A percentile compares a stretch with the other conserved stretches of the same genome.
phyloP scores from a whole-genome alignment of 2,797 vertebrate genomes.

The Crenichthys baileyi region DNA sequence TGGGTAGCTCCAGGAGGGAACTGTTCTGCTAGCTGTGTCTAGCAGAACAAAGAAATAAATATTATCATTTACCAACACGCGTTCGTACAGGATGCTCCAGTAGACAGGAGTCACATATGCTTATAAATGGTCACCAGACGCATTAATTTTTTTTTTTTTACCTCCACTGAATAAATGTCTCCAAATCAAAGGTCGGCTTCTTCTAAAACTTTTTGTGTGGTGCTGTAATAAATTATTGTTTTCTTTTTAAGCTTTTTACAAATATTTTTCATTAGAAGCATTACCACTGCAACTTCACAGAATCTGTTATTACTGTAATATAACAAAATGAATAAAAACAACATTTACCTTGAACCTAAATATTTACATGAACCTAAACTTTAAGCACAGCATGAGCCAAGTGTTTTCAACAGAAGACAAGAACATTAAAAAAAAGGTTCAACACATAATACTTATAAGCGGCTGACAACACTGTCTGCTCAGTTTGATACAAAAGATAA shows the following conservation, averaged over 20 bases:
- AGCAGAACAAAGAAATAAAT: too few species aligned
- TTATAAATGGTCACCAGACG: too few species aligned
- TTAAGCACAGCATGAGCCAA: neutral
- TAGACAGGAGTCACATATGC: too few species aligned
- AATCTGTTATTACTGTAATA: neutral
- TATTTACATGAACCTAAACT: neutral
- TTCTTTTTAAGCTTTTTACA: neutral
- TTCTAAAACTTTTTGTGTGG: neutral
- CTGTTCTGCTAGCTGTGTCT: too few species aligned
- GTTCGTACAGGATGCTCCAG: too few species aligned
- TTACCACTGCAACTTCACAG: neutral
- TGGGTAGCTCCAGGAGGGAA: too few species aligned
- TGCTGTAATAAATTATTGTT: too few species aligned
- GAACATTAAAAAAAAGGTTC: slow-evolving; percentile 19
- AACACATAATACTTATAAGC: slow-evolving; percentile 13
- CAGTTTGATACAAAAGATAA: slow-evolving; percentile 31
- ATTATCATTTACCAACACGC: too few species aligned
- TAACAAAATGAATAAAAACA: neutral
- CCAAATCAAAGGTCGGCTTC: too few species aligned
- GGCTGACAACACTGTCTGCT: slow-evolving; percentile 17
- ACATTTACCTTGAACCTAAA: too few species aligned
- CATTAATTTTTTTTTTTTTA: too few species aligned
- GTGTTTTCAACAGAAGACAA: slow-evolving; percentile 7
- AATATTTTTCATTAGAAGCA: neutral
- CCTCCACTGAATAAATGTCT: neutral